phyloP scores from a whole-genome alignment of 53 echinoderm and acorn worm species.

The Mesocentrotus franciscanus region DNA sequence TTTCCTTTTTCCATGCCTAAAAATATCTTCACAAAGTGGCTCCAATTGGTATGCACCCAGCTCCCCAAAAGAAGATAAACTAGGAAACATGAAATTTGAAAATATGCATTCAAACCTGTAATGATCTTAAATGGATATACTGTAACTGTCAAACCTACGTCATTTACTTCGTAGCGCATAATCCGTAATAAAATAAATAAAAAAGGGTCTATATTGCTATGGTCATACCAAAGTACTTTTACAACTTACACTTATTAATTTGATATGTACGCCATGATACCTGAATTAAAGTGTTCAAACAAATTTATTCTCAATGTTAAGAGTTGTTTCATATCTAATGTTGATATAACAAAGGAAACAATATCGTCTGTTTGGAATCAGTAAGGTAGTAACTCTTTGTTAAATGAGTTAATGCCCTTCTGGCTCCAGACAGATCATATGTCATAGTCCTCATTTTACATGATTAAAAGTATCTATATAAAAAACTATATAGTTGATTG shows the following conservation, averaged over 20 bases:
- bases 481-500: no score
- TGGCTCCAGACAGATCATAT: no score
- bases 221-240: background rate
- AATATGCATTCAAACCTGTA: background rate
- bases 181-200: background rate
- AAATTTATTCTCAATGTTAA: background rate
- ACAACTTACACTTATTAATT: background rate
- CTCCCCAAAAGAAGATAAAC: background rate
- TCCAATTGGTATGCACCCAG: background rate
- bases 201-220: background rate
- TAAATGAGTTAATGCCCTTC: no score
- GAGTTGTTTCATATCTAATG: conserved; percentile 40
- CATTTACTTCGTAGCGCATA: background rate
- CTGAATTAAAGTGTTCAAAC: background rate
- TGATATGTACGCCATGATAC: background rate
- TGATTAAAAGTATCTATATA: no score
- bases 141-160: background rate
- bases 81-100: background rate
- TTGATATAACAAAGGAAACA: background rate
- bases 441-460: no score
- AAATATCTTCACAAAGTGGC: background rate
- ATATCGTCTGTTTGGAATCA: no score
- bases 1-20: background rate
- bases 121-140: background rate
- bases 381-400: no score